phyloP scores from a whole-genome alignment of 2,888 invertebrate genomes.

The Tipula helvola region DNA sequence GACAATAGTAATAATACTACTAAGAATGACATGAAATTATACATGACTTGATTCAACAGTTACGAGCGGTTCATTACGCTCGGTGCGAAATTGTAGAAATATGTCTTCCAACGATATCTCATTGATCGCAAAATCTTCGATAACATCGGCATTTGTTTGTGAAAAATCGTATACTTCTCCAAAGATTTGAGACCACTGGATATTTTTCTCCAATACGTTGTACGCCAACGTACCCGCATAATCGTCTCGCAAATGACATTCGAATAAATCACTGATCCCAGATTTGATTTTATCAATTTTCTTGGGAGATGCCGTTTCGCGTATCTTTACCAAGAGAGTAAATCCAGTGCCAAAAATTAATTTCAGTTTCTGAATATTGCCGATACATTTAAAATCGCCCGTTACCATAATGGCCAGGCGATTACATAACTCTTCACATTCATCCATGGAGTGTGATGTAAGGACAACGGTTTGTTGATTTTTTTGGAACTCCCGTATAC shows the following conservation, averaged over 20 bases:
- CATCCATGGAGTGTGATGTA: conserved; percentile 73
- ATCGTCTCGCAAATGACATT: conserved; percentile 53
- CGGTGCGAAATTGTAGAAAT: conserved; percentile 37
- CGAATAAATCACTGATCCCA: conserved; percentile 40
- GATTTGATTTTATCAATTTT: conserved; percentile 36
- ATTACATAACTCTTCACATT: conserved; percentile 70
- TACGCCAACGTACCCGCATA: conserved; percentile 59
- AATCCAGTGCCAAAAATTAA: conserved; percentile 56
- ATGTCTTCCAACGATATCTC: conserved; percentile 74
- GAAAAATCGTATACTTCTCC: conserved; percentile 43
- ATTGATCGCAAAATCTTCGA: conserved; percentile 65
- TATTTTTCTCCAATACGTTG: conserved; percentile 45
- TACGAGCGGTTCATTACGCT: background rate
- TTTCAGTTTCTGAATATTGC: conserved; percentile 59
- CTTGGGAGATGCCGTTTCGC: conserved; percentile 19
- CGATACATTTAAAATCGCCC: conserved; percentile 61
- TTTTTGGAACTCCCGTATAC: conserved; percentile 40
- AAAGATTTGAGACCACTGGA: conserved; percentile 51
- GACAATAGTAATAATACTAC: background rate
- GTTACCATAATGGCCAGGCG: conserved; percentile 64
- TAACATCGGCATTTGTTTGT: conserved; percentile 29
- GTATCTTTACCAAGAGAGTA: conserved; percentile 42
- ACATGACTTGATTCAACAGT: background rate
- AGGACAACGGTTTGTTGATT: conserved; percentile 47
- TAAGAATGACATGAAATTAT: background rate